Percentiles rank a stretch among this genome's conserved stretches.
Evolutionary conservation across 2,797 vertebrate species (phyloP).

Genomic region (Phoebastria nigripes): DNA sequence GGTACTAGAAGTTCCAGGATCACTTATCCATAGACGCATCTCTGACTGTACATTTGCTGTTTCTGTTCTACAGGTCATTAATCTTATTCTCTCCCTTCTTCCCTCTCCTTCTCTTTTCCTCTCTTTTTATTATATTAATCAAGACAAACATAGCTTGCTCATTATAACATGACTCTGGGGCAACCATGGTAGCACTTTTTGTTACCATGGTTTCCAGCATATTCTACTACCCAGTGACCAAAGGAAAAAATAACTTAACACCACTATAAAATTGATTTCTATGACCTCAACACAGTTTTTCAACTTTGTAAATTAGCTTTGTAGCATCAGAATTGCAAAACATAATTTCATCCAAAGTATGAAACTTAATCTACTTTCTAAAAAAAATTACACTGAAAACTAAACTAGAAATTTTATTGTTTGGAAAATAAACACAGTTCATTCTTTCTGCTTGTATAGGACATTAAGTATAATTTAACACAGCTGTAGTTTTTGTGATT

Average conservation of each 20-base stretch:
- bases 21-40: neutral
- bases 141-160: neutral
- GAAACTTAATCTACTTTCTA: constrained; percentile 23
- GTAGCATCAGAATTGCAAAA: neutral
- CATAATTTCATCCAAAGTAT: neutral
- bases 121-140: neutral
- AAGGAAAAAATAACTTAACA: neutral
- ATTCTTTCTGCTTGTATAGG: constrained; percentile 13
- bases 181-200: neutral
- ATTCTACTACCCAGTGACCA: neutral
- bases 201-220: constrained; percentile 26
- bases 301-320: constrained; percentile 5
- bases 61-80: neutral
- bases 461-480: constrained; percentile 43
- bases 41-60: neutral
- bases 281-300: neutral
- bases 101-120: neutral
- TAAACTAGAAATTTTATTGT: constrained; percentile 39
- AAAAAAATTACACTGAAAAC: neutral
- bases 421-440: constrained; percentile 32
- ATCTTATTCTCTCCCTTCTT: neutral
- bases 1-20: neutral
- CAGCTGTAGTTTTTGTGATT: constrained; percentile 43
- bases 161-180: constrained; percentile 2
- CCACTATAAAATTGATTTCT: neutral